Base-by-base conservation (phyloP, 2,888 invertebrate genomes). In the Ichneumoninae sp. region DNA sequence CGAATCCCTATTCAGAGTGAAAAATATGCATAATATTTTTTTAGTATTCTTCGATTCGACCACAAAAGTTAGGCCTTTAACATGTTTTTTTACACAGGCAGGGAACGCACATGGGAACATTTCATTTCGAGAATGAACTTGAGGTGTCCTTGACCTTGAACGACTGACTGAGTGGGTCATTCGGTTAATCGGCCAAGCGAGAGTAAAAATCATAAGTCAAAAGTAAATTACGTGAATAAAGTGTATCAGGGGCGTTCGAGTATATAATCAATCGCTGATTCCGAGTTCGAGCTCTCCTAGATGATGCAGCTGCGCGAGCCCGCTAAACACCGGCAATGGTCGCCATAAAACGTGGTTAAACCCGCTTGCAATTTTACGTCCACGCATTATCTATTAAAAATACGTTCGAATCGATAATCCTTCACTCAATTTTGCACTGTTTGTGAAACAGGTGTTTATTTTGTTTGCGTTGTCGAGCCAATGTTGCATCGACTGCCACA, bases 181-280 rank as follows among this genome's bases (percentile, higher is more conserved):
- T 33, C 26, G 50, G 52, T 72, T 68, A 80, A 77, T 80, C 80
- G 65, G 30, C 36, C 40, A 47, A 44, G 52, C 47, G 40, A 22
- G 60, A 72, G 68, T 80, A 62, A 80, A 72, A 80, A 77, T 52
- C 52, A 72, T 52, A 68, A 83, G 40, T 80, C 80, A 72, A 70
- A 62, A 26, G 8, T 75, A 60, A 80, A 68, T 71, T 40, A 33
- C 52, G 71, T 19, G 5, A 71, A 44, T 10, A 60, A 26, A 47
- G 47, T 66, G n/a, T 22, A 62, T 75, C 52, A 54, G 19, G 40
- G 16, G 22, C 8, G 52, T 50, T 26, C 2, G 40, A 22, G 52
- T 3, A 26, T n/a, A 36, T 16, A 76, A 77, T 77, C 54, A 44
- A 77, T 77, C 77, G n/a, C 47, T 16, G 44, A 44, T 60, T 44